Evolutionary conservation across 2,797 vertebrate species (phyloP), one percentile per base, ranked within the genome.

Genomic region (Paramormyrops hopkinsi): DNA sequence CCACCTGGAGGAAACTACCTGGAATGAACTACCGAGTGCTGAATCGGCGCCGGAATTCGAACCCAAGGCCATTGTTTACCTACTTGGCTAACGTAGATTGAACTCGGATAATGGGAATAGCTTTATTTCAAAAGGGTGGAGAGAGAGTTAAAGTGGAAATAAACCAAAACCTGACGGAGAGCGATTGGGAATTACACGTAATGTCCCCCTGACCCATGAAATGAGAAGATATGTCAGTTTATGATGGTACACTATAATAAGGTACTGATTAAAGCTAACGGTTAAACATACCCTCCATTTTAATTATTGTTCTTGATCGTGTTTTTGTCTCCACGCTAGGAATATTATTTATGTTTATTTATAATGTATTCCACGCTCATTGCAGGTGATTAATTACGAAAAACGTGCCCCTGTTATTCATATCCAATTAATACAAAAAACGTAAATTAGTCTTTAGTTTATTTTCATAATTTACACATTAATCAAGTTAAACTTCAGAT

Each of bases 321-420:
- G 44, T 85, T 85, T 85, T 73, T 73, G 69, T 73, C 33, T 73
- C 33, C 69, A 37, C 69, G 29, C 69, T 14, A 73, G 33, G 44
- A 85, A 85, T 50, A 25, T 85, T 85, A 51, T 85, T 48, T 50
- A 50, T 85, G 44, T 85, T 48, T 85, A 85, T 85, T 85, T 51
- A 85, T 85, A 25, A 82, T 85, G 48, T 50, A 85, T 51, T 51
- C 44, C 48, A 46, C 11, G n/a, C 48, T 48, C 44, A 85, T 51
- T 85, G 44, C 82, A 25, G 82, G 82, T 85, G 82, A 85, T 85
- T 85, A 51, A 85, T 85, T 85, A 85, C 82, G 14, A 85, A 51
- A 48, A 73, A 48, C 41, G 48, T 51, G 82, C 82, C 44, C 48
- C 22, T 85, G 44, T 85, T 85, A 85, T 48, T 85, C 82, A 85